phyloP scores from a whole-genome alignment of 2,797 vertebrate genomes.

The Pampus argenteus region DNA sequence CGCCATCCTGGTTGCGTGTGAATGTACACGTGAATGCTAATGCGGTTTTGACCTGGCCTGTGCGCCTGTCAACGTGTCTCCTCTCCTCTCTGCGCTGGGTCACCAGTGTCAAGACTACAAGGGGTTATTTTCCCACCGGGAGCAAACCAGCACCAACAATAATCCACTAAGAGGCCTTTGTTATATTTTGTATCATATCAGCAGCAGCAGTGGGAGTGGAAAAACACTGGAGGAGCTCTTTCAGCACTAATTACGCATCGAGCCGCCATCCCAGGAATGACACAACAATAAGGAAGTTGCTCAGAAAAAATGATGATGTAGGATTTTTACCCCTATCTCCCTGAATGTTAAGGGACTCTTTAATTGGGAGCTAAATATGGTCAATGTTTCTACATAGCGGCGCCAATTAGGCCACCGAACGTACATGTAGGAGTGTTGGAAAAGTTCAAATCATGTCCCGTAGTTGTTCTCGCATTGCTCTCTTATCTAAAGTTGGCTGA shows the following conservation, averaged over 20 bases:
- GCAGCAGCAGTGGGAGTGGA: constrained; percentile 43
- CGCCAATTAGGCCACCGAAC: constrained; percentile 58
- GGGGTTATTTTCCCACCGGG: constrained; percentile 30
- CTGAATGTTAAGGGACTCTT: constrained; percentile 64
- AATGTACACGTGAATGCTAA: constrained; percentile 36
- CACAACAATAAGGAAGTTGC: constrained; percentile 65
- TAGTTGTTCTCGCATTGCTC: constrained; percentile 13
- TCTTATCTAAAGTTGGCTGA: constrained; percentile 51
- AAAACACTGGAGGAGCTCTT: constrained; percentile 46
- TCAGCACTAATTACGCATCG: constrained; percentile 64
- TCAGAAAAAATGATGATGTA: constrained; percentile 68
- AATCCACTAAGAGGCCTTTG: constrained; percentile 33
- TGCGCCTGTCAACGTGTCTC: constrained; percentile 3
- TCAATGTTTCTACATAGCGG: constrained; percentile 50
- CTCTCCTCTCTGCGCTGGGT: constrained; percentile 3
- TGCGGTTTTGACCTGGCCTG: constrained; percentile 30
- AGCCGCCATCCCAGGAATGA: constrained; percentile 44
- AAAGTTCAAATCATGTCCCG: constrained; percentile 58
- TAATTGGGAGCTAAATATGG: constrained; percentile 71
- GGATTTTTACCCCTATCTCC: constrained; percentile 38
- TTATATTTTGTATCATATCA: constrained; percentile 62
- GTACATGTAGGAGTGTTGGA: background rate
- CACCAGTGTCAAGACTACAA: constrained; percentile 19
- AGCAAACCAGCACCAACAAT: constrained; percentile 11
- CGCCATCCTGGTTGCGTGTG: constrained; percentile 10